Evolutionary conservation across 1,140 invertebrate genomes (phyloP), one percentile per base, ranked within the genome.

Genomic region (Dreissena polymorpha): DNA sequence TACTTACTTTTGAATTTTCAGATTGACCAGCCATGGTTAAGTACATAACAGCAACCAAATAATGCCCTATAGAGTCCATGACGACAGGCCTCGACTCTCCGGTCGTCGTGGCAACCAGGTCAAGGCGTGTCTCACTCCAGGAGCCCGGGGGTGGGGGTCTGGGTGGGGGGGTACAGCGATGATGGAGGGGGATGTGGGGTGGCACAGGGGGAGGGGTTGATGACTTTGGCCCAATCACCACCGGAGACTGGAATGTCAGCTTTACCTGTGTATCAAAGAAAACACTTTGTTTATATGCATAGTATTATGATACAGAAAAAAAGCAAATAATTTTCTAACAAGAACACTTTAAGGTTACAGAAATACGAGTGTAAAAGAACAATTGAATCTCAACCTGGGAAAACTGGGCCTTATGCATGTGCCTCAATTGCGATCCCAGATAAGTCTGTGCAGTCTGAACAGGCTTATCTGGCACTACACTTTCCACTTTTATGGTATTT

Each of bases 231-330:
- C 90, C 90, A 73, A 91, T 76, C 16, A 91, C 89, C 67, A 86
- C 85, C n/a, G 90, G 90, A 12, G 85, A 84, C 78, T 91, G 90
- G 63, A 91, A 88, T 8, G 89, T 89, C 25, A 91, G 71, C 64
- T 88, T 88, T 18, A 90, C 87, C 85, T 88, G 65, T 25, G 85
- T 80, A 53, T 69, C 55, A 83, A 71, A 55, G 64, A 80, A 79
- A 10, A 51, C 10, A 39, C 8, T 8, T 39, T 5, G 39, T 39
- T 2, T 39, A 63, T 16, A 18, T 29, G 64, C 57, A 76, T 25
- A 39, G 21, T 27, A 0, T 14, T 49, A 71, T 71, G 13, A 16
- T 39, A 25, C 21, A 16, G 21, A 39, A 21, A 14, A 16, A 39
- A 13, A 71, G 14, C 29, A 29, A 39, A 29, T 29, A 5, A 71